Evolutionary conservation across 1,140 invertebrate species (phyloP), one percentile per base, ranked within the genome.

Genomic region (Cydia fagiglandana): DNA sequence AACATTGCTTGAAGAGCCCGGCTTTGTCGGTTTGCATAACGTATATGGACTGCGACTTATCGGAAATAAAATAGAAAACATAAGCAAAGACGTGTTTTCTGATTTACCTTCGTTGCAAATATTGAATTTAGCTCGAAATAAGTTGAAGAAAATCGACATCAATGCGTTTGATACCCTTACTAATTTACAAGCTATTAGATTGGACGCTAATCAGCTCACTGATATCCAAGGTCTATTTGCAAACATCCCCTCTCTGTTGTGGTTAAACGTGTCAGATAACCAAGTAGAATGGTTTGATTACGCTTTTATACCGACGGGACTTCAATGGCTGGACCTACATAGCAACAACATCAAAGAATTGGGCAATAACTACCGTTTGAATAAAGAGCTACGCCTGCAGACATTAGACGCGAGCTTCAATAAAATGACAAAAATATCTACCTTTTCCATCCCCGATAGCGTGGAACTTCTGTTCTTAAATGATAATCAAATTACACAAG

Each of bases 201-300:
- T 99, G 38, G 97, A 98, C 90, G 96, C 96, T 28, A 99, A 99
- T 91, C 94, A 95, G 76, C 91, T 98, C 28, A 96, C 95, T 13
- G 97, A 98, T 83, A 97, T 98, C 73, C 96, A 96, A 86, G 96
- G 96, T 4, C 93, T 98, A 20, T 98, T 98, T 88, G 95, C 95
- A 77, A 96, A 97, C 83, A 95, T 98, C 83, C 95, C 96, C 1
- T 96, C 95, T 80, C 92, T 99, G 64, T 93, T 97, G 79, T 98
- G 97, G 97, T 92, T 99, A 30, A 99, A 98, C 93, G 96, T 98
- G 76, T 98, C 97, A 30, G 97, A 97, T 92, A 99, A 99, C 93
- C 95, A 96, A 83, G 93, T 99, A 80, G 95, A 97, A 83, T 96
- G 96, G 95, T 98, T 99, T 93, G 97, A 98, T 91, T 98, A 98